Conservation (phyloP, 2,797 vertebrate genomes). For the Myioborus melanocephalus region DNA sequence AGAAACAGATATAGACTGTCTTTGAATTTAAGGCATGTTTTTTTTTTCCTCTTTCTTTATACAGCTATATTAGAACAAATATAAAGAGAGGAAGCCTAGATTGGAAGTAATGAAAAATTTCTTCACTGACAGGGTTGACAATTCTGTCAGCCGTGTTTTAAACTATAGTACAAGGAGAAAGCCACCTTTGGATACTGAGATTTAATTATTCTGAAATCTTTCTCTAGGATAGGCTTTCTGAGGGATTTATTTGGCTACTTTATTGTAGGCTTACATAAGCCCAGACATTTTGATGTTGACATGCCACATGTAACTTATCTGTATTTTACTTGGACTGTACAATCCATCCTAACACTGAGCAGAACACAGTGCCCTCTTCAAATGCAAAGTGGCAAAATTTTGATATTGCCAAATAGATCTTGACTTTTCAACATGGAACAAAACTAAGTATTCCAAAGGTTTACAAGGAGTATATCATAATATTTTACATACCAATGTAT, state of each 20-base stretch:
- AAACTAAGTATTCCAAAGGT: background rate
- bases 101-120: background rate
- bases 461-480: background rate
- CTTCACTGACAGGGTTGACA: background rate
- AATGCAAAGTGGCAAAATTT: background rate
- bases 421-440: background rate
- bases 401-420: background rate
- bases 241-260: background rate
- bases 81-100: background rate
- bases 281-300: background rate
- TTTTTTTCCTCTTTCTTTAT: background rate
- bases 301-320: background rate
- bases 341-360: background rate
- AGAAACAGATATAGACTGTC: background rate
- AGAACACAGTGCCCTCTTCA: background rate
- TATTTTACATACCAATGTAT: slow-evolving; percentile 79
- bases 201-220: background rate
- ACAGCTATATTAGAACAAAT: background rate
- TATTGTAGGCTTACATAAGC: background rate
- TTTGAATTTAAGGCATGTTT: background rate
- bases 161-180: slow-evolving; percentile 34
- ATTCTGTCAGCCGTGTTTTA: background rate
- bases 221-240: background rate
- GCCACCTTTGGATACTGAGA: slow-evolving; percentile 3
- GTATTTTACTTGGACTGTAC: background rate